Conservation (phyloP, 2,113 vertebrate species). For the Epinephelus cyanopodus region DNA sequence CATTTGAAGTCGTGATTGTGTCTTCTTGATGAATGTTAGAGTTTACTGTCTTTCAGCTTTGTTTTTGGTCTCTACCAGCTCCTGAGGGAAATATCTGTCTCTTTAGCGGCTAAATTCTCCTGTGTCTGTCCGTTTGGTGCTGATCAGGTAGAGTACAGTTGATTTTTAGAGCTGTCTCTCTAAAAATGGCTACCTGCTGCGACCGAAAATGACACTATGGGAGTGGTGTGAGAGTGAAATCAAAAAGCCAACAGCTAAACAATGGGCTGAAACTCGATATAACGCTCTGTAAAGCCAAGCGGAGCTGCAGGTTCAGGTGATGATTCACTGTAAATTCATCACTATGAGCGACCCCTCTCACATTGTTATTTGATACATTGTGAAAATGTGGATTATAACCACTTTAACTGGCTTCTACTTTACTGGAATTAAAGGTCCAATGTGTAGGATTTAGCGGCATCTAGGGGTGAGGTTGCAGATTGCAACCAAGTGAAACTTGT, state of each 20-base stretch:
- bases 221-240: neutral
- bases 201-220: neutral
- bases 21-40: neutral
- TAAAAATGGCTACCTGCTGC: neutral
- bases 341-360: neutral
- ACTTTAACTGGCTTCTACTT: neutral
- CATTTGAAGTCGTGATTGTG: neutral
- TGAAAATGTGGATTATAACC: neutral
- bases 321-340: neutral
- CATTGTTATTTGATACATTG: neutral
- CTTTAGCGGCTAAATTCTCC: neutral
- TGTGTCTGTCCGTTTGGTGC: neutral
- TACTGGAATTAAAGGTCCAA: neutral
- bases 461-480: no score
- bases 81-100: constrained; percentile 2
- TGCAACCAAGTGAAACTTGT: no score
- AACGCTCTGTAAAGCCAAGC: neutral
- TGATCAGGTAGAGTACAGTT: neutral
- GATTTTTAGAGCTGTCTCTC: neutral
- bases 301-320: neutral
- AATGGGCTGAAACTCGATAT: neutral
- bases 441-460: no score
- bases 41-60: neutral
- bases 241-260: neutral
- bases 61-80: neutral